Conservation (phyloP, 2,797 vertebrate genomes). For the Sitta carolinensis region DNA sequence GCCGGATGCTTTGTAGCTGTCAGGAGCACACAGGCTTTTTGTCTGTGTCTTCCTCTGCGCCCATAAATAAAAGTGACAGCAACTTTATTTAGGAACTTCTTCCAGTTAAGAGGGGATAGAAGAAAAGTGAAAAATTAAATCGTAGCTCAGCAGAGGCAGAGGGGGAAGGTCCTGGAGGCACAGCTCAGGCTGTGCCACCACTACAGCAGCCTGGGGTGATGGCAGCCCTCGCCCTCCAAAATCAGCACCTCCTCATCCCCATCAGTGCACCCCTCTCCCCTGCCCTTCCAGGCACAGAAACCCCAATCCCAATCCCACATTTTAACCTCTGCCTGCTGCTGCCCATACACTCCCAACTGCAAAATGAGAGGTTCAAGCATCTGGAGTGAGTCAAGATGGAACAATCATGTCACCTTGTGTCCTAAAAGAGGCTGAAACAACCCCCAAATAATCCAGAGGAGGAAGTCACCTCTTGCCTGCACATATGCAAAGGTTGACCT, state of each 20-base stretch:
- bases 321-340: neutral
- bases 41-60: neutral
- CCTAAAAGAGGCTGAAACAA: neutral
- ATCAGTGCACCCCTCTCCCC: neutral
- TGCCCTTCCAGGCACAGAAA: neutral
- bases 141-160: neutral
- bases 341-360: neutral
- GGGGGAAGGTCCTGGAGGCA: neutral
- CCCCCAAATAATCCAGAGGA: neutral
- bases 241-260: neutral
- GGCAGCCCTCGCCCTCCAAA: neutral
- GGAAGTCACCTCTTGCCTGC: neutral
- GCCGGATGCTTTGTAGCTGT: slow-evolving; percentile 19
- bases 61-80: slow-evolving; percentile 56
- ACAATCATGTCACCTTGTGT: neutral
- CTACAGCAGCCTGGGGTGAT: neutral
- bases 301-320: no score
- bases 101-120: slow-evolving; percentile 25
- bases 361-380: fast-evolving
- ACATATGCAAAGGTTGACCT: fast-evolving
- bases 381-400: neutral
- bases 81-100: slow-evolving; percentile 67
- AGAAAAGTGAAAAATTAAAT: slow-evolving; percentile 42
- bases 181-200: neutral
- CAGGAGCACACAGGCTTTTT: slow-evolving; percentile 39